Evolutionary conservation across 1,140 invertebrate genomes (phyloP).

Genomic region (Steinernema feltiae): DNA sequence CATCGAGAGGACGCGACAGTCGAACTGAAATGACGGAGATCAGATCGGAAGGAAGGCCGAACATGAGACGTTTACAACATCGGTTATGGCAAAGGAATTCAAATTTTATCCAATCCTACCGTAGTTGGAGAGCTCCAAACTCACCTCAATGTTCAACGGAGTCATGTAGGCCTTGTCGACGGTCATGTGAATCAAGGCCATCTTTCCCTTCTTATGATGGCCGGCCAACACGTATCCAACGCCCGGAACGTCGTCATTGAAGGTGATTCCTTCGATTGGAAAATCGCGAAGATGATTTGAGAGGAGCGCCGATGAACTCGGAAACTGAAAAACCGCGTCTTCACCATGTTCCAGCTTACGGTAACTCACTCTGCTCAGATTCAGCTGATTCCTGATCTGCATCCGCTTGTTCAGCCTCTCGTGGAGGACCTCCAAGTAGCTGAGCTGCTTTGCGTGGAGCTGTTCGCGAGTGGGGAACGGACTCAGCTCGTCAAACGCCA

Average conservation of each 20-base stretch:
- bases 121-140: background rate
- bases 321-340: constrained; percentile 14
- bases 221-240: constrained; percentile 59
- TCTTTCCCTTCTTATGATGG: constrained; percentile 60
- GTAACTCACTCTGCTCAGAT: constrained; percentile 16
- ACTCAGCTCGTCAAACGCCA: constrained; percentile 62
- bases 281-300: constrained; percentile 32
- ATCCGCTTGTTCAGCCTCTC: constrained; percentile 60
- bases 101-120: background rate
- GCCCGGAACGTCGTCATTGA: constrained; percentile 38
- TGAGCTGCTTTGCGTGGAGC: constrained; percentile 60
- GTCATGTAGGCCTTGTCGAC: constrained; percentile 58
- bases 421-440: constrained; percentile 61
- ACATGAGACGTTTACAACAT: too few relatives aligned
- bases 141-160: constrained; percentile 59
- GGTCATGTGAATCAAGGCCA: constrained; percentile 55
- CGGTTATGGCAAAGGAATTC: constrained; percentile 29
- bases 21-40: constrained; percentile 57
- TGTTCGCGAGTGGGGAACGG: constrained; percentile 61
- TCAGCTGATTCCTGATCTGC: constrained; percentile 49
- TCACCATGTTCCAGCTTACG: constrained; percentile 16
- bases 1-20: constrained; percentile 61
- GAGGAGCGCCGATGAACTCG: background rate
- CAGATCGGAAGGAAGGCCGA: background rate
- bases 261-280: constrained; percentile 48